Percentiles rank a stretch among this genome's conserved stretches.
Evolutionary conservation across 2,888 invertebrate genomes (phyloP).

Genomic region (Neocrepidodera transversa): DNA sequence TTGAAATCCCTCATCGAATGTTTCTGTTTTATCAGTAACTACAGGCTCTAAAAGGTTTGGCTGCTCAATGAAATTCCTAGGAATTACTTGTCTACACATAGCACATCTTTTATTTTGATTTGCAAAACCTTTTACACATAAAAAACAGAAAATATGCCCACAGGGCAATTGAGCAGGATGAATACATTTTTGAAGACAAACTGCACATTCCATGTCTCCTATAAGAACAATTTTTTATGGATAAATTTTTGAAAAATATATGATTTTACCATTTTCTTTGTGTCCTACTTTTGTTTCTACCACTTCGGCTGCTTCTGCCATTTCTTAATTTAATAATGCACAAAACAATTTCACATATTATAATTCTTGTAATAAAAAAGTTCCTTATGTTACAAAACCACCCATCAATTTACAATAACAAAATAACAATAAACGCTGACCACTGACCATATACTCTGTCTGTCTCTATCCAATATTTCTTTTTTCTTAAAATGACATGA

Average conservation of each 20-base stretch:
- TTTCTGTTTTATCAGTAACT: conserved; percentile 56
- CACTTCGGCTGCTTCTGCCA: conserved; percentile 24
- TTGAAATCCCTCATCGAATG: conserved; percentile 76
- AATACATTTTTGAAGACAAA: conserved; percentile 88
- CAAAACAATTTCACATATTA: background rate
- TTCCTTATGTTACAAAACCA: too few relatives aligned
- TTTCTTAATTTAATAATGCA: background rate
- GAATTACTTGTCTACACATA: conserved; percentile 90
- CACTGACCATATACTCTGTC: too few relatives aligned
- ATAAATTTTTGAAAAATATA: background rate
- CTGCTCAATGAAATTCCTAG: conserved; percentile 85
- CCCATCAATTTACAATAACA: too few relatives aligned
- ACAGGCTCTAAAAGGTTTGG: conserved; percentile 75
- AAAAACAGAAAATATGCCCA: conserved; percentile 94
- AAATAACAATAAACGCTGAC: too few relatives aligned
- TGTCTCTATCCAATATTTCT: too few relatives aligned
- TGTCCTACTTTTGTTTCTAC: background rate
- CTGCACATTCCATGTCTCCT: conserved; percentile 76
- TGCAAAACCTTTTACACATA: conserved; percentile 92
- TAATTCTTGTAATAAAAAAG: too few relatives aligned
- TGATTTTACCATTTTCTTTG: conserved; percentile 25
- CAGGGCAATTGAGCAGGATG: conserved; percentile 94
- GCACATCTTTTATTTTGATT: conserved; percentile 90
- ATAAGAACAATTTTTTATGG: background rate
- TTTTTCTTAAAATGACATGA: too few relatives aligned